Percentiles rank a stretch among this genome's conserved stretches.
Conservation (phyloP, 2,888 invertebrate genomes). For the Chromoteleia sp. region DNA sequence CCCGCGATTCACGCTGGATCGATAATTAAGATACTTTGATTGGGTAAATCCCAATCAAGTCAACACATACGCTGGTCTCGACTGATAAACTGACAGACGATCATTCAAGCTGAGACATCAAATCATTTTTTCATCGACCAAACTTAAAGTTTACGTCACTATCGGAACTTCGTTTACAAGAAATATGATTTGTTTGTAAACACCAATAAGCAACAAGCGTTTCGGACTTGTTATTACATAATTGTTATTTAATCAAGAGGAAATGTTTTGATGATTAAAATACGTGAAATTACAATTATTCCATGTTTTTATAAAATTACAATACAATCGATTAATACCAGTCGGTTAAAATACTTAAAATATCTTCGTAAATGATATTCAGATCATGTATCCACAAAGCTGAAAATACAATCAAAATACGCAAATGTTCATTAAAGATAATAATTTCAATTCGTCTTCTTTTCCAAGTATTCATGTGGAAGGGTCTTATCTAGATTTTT, state of each 20-base stretch:
- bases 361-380: not conserved
- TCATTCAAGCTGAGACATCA: constrained; percentile 22
- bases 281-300: constrained; percentile 15
- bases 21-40: constrained; percentile 28
- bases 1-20: constrained; percentile 20
- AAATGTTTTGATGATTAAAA: not conserved
- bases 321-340: not conserved
- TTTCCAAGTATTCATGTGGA: constrained; percentile 10
- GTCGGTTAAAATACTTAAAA: not conserved
- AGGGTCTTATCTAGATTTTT: constrained; percentile 17
- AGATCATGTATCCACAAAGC: not conserved
- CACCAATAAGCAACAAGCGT: constrained; percentile 14
- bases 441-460: not conserved
- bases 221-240: constrained; percentile 18
- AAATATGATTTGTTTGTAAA: constrained; percentile 44
- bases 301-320: not conserved
- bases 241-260: constrained; percentile 23
- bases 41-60: constrained; percentile 39
- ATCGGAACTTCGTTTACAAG: not conserved
- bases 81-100: constrained; percentile 26
- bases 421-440: not conserved
- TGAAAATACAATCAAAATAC: not conserved
- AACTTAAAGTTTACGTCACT: constrained; percentile 30
- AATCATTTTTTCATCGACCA: constrained; percentile 29
- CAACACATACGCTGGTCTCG: not conserved